These are phyloP conservation scores for Epizoanthus stellaris DNA, from an alignment of 92 coral and sea anemone species.

Conservation along the genomic window DNA sequence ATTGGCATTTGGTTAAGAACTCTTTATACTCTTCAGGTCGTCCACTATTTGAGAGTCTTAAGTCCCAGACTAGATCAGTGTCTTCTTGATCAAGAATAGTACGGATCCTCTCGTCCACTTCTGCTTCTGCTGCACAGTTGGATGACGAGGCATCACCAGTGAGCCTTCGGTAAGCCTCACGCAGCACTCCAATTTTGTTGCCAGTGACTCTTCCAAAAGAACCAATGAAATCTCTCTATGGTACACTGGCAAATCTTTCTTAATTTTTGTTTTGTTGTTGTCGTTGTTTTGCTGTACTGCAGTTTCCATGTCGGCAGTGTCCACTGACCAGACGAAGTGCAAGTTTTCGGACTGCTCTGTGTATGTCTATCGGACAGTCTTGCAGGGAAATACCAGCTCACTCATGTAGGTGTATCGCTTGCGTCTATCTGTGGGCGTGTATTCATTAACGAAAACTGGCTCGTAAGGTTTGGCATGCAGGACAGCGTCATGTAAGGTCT, in stretches of 20 bases:
- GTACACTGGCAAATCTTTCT: slow-evolving; percentile 44
- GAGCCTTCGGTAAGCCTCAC: slow-evolving; percentile 50
- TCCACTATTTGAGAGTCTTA: slow-evolving; percentile 12
- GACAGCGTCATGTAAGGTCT: slow-evolving; percentile 56
- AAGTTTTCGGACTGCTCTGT: slow-evolving; percentile 47
- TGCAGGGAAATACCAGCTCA: slow-evolving; percentile 51
- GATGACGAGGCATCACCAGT: slow-evolving; percentile 42
- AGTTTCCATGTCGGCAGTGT: slow-evolving; percentile 33
- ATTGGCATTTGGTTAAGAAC: slow-evolving; percentile 36
- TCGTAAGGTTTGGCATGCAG: slow-evolving; percentile 55
- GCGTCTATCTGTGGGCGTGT: slow-evolving; percentile 48
- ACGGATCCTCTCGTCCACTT: slow-evolving; percentile 32
- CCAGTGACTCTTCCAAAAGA: slow-evolving; percentile 45
- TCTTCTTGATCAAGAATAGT: slow-evolving; percentile 32
- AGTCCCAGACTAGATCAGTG: slow-evolving; percentile 38
- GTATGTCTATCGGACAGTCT: slow-evolving; percentile 53
- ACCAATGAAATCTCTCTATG: slow-evolving; percentile 49
- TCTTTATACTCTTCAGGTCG: slow-evolving; percentile 32
- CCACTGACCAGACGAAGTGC: slow-evolving; percentile 56
- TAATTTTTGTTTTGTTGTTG: slow-evolving; percentile 41
- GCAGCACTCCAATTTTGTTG: slow-evolving; percentile 39
- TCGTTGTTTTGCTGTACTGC: slow-evolving; percentile 40
- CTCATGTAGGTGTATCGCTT: slow-evolving; percentile 37
- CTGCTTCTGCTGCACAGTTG: slow-evolving; percentile 22
- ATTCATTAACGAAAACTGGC: slow-evolving; percentile 56